Evolutionary conservation across 2,888 invertebrate species (phyloP).

Genomic region (Nemurella pictetii): DNA sequence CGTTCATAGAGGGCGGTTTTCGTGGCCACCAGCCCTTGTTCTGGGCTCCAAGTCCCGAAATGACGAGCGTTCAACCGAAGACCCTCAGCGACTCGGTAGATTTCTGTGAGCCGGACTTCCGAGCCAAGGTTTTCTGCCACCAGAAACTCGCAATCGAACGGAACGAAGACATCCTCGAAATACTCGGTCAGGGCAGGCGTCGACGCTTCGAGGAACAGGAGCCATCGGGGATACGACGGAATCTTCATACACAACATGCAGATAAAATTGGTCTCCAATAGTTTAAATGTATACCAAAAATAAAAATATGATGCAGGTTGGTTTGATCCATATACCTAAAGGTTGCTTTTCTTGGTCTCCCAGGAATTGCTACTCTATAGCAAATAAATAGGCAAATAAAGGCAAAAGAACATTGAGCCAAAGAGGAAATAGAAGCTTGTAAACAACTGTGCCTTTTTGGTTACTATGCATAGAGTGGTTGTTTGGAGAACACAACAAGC

Average conservation of each 20-base stretch:
- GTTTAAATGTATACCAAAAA: no score
- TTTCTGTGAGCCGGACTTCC: neutral
- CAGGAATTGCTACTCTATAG: no score
- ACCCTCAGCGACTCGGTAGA: neutral
- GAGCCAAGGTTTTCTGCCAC: neutral
- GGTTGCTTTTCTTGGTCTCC: no score
- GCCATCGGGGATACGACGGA: neutral
- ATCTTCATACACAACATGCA: neutral
- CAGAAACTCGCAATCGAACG: conserved; percentile 9
- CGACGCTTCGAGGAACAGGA: conserved; percentile 5
- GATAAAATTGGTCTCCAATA: no score
- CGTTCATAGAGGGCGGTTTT: neutral
- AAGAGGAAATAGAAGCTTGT: no score
- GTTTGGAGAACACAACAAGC: no score
- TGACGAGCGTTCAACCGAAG: neutral
- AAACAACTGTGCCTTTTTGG: no score
- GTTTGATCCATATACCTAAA: no score
- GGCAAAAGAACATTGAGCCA: no score
- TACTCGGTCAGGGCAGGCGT: neutral
- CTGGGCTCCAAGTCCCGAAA: neutral
- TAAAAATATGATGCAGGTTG: no score
- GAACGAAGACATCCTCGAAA: neutral
- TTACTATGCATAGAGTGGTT: no score
- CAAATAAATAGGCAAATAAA: no score
- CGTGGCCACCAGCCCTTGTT: neutral